Base-by-base conservation (phyloP, 2,113 vertebrate species). In the Dicrurus megarhynchus region DNA sequence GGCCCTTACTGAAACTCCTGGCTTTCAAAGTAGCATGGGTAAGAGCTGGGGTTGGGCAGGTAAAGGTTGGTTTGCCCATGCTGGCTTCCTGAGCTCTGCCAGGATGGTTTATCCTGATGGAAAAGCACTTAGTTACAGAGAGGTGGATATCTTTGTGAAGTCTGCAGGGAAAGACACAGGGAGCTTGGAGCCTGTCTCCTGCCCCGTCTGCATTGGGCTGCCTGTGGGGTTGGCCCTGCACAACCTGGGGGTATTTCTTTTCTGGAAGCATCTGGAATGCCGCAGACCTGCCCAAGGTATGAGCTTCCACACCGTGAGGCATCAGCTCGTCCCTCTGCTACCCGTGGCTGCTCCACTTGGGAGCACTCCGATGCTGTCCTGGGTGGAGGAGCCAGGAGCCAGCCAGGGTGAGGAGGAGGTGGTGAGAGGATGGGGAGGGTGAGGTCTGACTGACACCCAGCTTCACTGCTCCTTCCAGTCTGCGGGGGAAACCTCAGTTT, bases 231-330 rank as follows among this genome's bases (percentile, higher is more conserved):
- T 24, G 28, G 41, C 46, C 18, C 50, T 56, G 47, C 18, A 35
- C 33, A 88, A 60, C 49, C 22, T 18, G 55, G 55, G 44, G 22
- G 11, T 2, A 0, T 13, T 41, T n/a, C 10, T 84, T 32, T 44
- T 52, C 49, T 85, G 75, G 30, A 32, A 28, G 46, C 30, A 24
- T 15, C 16, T 37, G 39, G 16, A 52, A 26, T 20, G 32, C 73
- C 6, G 0, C 4, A 2, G 39, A 28, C 16, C 57, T 81, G 50
- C 53, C n/a, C 19, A 1, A 53, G 67, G 11, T 5, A 4, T 0
- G 15, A 69, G 17, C 47, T 63, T 87, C 41, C 42, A 32, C 15
- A 3, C 8, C 2, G 17, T 4, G 42, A 67, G 74, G 28, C 41
- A 9, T 16, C 6, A 7, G 13, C 44, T 81, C 41, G 4, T 11